Percentiles rank a stretch among this genome's conserved stretches.
These are phyloP conservation scores for Trachelus stipa DNA, from an alignment of 2,888 invertebrate species.

Conservation along the genomic window DNA sequence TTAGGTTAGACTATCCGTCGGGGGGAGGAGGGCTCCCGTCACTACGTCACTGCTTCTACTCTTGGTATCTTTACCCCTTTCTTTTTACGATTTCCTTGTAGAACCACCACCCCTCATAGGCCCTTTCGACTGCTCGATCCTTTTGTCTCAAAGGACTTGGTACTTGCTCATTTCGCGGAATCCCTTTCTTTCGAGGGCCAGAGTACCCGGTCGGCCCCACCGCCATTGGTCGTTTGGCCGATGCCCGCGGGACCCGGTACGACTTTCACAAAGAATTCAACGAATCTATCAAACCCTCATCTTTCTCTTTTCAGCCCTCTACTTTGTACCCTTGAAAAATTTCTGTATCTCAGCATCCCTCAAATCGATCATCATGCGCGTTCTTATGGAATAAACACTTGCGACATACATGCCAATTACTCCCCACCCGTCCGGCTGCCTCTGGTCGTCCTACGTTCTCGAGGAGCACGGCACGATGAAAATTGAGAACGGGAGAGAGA, in stretches of 20 bases:
- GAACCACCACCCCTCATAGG: slow-evolving; percentile 25
- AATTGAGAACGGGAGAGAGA: slow-evolving; percentile 8
- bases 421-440: too few relatives aligned
- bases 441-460: background rate
- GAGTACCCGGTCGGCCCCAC: too few relatives aligned
- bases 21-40: background rate
- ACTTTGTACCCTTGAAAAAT: background rate
- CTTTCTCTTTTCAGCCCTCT: too few relatives aligned
- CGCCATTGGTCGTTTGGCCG: too few relatives aligned
- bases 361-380: background rate
- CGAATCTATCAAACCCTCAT: too few relatives aligned
- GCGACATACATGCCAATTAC: slow-evolving; percentile 3
- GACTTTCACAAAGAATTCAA: too few relatives aligned
- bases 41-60: slow-evolving; percentile 24
- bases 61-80: slow-evolving; percentile 33
- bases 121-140: slow-evolving; percentile 38
- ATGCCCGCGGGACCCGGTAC: too few relatives aligned
- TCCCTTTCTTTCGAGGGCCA: slow-evolving; percentile 37
- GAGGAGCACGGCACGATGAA: slow-evolving; percentile 12
- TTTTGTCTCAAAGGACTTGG: slow-evolving; percentile 61
- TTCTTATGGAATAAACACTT: slow-evolving; percentile 19
- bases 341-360: background rate
- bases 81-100: slow-evolving; percentile 14
- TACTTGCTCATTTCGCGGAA: slow-evolving; percentile 59
- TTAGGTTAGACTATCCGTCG: too few relatives aligned